These are phyloP conservation scores for Pica pica DNA, from an alignment of 2,113 vertebrate species.

Conservation along the genomic window DNA sequence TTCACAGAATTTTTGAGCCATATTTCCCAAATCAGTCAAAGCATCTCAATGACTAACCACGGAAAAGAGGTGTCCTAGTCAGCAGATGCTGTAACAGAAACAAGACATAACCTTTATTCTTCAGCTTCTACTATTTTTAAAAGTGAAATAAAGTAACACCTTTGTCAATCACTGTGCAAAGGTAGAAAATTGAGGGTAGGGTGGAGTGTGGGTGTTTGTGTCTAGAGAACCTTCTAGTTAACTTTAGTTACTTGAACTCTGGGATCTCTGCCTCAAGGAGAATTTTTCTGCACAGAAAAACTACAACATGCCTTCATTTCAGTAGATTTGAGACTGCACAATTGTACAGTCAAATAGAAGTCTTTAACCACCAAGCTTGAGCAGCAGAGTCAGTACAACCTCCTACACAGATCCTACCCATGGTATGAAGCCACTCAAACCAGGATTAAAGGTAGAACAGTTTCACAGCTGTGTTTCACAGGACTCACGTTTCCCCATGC, in stretches of 20 bases:
- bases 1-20: background rate
- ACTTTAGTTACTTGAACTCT: background rate
- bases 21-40: background rate
- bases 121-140: background rate
- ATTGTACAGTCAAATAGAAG: background rate
- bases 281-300: background rate
- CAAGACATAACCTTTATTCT: background rate
- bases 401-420: background rate
- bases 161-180: background rate
- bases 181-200: rapidly evolving
- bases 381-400: background rate
- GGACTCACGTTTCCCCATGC: rapidly evolving
- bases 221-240: background rate
- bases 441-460: background rate
- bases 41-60: background rate
- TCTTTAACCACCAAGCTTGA: background rate
- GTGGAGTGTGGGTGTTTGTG: background rate
- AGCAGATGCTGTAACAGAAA: background rate
- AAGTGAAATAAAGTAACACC: background rate
- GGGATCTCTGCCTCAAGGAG: background rate
- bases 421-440: background rate
- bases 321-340: background rate
- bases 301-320: background rate
- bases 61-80: background rate
- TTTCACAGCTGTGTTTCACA: background rate